Conservation (phyloP, 2,797 vertebrate genomes). For the Sebastes steindachneri region DNA sequence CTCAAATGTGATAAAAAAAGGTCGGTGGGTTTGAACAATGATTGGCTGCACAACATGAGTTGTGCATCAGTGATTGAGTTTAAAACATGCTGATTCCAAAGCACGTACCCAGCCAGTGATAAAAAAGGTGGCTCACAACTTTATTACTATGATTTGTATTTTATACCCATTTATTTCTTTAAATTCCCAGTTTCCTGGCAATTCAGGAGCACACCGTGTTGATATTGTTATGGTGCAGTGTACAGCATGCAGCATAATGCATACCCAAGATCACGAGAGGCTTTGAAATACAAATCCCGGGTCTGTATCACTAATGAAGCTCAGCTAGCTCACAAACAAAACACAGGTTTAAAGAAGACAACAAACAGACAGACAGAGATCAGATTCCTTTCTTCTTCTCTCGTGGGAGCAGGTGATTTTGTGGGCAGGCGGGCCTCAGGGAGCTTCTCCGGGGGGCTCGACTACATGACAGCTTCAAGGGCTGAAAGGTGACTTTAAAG, state of each 20-base stretch:
- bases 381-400: constrained; percentile 13
- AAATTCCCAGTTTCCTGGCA: not conserved
- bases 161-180: not conserved
- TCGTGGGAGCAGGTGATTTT: constrained; percentile 25
- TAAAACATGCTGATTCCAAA: not conserved
- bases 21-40: not conserved
- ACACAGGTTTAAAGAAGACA: not conserved
- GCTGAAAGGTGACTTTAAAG: constrained; percentile 21
- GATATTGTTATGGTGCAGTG: not conserved
- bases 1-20: not conserved
- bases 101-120: not conserved
- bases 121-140: not conserved
- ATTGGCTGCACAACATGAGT: not conserved
- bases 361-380: constrained; percentile 4
- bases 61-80: not conserved
- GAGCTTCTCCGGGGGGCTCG: not conserved
- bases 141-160: not conserved
- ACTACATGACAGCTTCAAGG: not conserved
- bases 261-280: not conserved
- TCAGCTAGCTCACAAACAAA: constrained; percentile 16
- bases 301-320: constrained; percentile 32
- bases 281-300: constrained; percentile 57
- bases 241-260: not conserved
- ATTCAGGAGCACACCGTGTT: not conserved
- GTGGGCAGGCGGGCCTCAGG: constrained; percentile 5